phyloP scores from a whole-genome alignment of 2,888 invertebrate species.

The Syrphus vitripennis region DNA sequence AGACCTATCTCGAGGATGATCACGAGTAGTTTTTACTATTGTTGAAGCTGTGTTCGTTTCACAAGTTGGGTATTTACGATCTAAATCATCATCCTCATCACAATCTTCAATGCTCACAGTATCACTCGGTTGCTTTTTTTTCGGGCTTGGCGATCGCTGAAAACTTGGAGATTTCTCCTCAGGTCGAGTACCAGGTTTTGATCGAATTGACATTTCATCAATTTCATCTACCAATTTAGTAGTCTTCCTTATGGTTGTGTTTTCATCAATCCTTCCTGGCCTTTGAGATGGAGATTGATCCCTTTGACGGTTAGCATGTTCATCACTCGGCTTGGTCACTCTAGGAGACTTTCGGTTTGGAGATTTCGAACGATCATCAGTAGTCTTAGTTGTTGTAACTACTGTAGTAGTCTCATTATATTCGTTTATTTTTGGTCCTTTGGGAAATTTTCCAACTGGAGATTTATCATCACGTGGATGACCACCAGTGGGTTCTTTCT shows the following conservation, averaged over 20 bases:
- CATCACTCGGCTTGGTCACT: neutral
- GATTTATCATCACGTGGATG: conserved; percentile 17
- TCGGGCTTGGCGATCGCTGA: neutral
- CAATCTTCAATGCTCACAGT: conserved; percentile 78
- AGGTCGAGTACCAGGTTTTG: neutral
- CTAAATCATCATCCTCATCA: conserved; percentile 76
- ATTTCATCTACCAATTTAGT: neutral
- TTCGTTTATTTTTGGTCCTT: neutral
- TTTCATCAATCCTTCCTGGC: neutral
- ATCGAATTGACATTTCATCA: neutral
- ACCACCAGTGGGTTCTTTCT: neutral
- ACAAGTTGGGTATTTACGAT: conserved; percentile 56
- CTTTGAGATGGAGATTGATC: neutral
- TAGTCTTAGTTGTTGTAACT: neutral
- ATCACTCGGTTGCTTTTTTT: conserved; percentile 20
- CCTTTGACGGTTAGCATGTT: neutral
- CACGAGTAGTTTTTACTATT: neutral
- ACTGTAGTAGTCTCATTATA: neutral
- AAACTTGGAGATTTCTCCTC: neutral
- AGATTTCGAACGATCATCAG: conserved; percentile 3
- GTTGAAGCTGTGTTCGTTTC: conserved; percentile 23
- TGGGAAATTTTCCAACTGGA: conserved; percentile 14
- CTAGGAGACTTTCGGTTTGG: neutral
- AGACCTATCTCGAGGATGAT: conserved; percentile 23
- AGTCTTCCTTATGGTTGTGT: neutral